phyloP scores from a whole-genome alignment of 2,797 vertebrate species.

The Cottoperca gobio region DNA sequence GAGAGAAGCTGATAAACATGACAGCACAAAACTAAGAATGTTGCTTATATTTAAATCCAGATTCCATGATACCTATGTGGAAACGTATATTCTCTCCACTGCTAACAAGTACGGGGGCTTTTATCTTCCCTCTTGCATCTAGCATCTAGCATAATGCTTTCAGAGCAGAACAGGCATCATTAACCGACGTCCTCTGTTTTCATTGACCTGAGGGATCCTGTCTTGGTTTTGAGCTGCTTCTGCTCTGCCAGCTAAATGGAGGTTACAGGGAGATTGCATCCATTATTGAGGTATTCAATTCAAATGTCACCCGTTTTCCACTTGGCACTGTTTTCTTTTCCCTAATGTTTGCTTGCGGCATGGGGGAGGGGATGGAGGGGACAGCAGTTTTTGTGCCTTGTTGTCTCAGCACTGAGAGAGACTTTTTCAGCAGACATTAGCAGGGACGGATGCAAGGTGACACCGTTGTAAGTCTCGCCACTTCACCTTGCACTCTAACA shows the following conservation, averaged over 20 bases:
- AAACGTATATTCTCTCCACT: slow-evolving; percentile 37
- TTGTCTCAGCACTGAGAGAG: slow-evolving; percentile 64
- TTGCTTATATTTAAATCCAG: slow-evolving; percentile 31
- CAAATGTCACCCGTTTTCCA: slow-evolving; percentile 84
- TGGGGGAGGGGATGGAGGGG: slow-evolving; percentile 2
- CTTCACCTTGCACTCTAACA: slow-evolving; percentile 82
- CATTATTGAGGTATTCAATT: slow-evolving; percentile 85
- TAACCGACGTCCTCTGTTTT: slow-evolving; percentile 79
- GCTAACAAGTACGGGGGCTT: slow-evolving; percentile 53
- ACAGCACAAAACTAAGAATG: slow-evolving; percentile 27
- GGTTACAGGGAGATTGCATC: slow-evolving; percentile 83
- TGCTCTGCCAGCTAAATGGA: slow-evolving; percentile 84
- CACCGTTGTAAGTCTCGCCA: slow-evolving; percentile 72
- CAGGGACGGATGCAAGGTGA: slow-evolving; percentile 82
- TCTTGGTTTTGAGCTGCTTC: slow-evolving; percentile 66
- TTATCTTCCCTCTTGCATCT: slow-evolving; percentile 62
- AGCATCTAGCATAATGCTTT: slow-evolving; percentile 62
- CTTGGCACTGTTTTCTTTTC: slow-evolving; percentile 77
- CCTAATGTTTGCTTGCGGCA: slow-evolving; percentile 77
- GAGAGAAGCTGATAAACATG: slow-evolving; percentile 41
- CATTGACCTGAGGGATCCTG: slow-evolving; percentile 78
- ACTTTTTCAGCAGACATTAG: slow-evolving; percentile 70
- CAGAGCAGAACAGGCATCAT: slow-evolving; percentile 77
- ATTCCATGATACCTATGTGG: slow-evolving; percentile 33
- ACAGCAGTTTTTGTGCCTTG: slow-evolving; percentile 50